These are phyloP conservation scores for Dreissena polymorpha DNA, from an alignment of 1,140 invertebrate species.

Conservation along the genomic window DNA sequence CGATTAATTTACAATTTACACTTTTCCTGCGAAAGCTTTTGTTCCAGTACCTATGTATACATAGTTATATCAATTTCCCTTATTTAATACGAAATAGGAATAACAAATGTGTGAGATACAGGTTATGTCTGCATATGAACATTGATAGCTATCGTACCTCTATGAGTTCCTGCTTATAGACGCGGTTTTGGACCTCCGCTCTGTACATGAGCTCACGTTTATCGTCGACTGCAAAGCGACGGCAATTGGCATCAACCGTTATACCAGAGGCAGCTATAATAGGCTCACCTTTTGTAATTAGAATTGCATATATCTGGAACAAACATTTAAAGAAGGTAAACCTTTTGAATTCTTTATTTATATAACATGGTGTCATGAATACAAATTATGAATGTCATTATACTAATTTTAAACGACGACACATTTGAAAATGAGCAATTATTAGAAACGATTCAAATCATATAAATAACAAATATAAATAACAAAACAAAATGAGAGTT, in stretches of 20 bases:
- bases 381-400: neutral
- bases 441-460: too few species aligned
- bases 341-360: too few species aligned
- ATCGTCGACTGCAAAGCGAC: conserved; percentile 83
- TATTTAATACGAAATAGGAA: too few species aligned
- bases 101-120: too few species aligned
- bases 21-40: too few species aligned
- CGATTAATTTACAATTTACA: too few species aligned
- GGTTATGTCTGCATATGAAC: too few species aligned
- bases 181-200: conserved; percentile 94
- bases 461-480: too few species aligned
- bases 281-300: conserved; percentile 84
- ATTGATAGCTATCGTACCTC: conserved; percentile 76
- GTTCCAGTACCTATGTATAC: too few species aligned
- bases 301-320: conserved; percentile 80
- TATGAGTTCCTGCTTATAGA: conserved; percentile 91
- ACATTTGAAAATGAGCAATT: neutral
- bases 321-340: too few species aligned
- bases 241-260: conserved; percentile 91
- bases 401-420: neutral
- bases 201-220: conserved; percentile 89
- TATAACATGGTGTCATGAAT: neutral
- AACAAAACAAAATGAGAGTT: too few species aligned
- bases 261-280: conserved; percentile 93
- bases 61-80: too few species aligned